Conservation (phyloP, 2,888 invertebrate species). For the Prosapia bicincta region DNA sequence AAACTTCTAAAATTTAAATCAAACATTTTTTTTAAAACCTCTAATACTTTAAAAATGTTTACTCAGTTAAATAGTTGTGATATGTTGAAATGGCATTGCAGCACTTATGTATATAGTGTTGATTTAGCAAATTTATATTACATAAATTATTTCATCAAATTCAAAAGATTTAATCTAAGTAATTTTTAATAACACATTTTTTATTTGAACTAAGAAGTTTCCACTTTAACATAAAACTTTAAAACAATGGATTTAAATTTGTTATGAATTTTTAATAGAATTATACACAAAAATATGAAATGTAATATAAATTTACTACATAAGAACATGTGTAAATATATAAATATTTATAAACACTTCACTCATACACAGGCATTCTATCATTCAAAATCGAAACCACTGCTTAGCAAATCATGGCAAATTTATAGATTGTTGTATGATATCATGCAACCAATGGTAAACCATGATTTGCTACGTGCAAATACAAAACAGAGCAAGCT, state of each 20-base stretch:
- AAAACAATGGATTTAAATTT: no score
- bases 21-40: neutral
- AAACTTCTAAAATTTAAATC: neutral
- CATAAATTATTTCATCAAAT: no score
- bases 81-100: no score
- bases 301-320: neutral
- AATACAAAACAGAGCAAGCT: neutral
- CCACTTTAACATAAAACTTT: no score
- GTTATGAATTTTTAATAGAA: no score
- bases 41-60: neutral
- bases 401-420: neutral
- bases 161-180: no score
- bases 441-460: neutral
- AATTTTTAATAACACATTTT: no score
- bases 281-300: no score
- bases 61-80: no score
- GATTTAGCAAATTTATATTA: neutral
- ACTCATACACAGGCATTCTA: neutral
- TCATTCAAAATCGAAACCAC: neutral
- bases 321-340: no score
- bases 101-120: neutral
- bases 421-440: neutral
- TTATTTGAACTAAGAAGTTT: no score
- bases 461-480: neutral
- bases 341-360: neutral